Evolutionary conservation across 2,113 vertebrate species (phyloP).

Genomic region (Naja naja): DNA sequence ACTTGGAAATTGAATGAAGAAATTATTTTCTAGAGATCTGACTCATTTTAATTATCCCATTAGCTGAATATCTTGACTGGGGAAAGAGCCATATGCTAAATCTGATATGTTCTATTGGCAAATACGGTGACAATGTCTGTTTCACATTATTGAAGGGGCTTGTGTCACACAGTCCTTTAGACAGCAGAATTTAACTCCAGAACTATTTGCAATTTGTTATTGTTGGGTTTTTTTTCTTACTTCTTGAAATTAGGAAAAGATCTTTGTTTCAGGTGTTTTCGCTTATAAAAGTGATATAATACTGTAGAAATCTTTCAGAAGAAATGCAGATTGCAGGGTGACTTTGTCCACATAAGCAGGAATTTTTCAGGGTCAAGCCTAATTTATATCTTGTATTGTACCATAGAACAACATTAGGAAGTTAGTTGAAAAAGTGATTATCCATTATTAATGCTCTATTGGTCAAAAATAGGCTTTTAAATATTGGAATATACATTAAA

Average conservation of each 20-base stretch:
- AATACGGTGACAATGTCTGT: not conserved
- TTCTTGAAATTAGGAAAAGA: not conserved
- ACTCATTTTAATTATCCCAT: not conserved
- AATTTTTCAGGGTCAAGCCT: slow-evolving; percentile 4
- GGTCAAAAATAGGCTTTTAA: slow-evolving; percentile 15
- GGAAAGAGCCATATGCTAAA: not conserved
- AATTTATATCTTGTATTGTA: not conserved
- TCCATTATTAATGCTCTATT: slow-evolving; percentile 47
- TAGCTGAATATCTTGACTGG: not conserved
- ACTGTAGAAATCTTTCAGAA: slow-evolving; percentile 46
- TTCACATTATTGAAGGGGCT: not conserved
- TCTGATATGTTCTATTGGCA: not conserved
- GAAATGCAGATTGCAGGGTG: slow-evolving; percentile 26
- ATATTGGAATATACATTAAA: slow-evolving; percentile 49
- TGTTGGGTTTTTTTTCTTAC: not conserved
- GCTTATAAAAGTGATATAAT: slow-evolving; percentile 34
- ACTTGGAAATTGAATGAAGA: not conserved
- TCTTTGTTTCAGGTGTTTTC: not conserved
- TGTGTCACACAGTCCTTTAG: not conserved
- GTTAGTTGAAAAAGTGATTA: slow-evolving; percentile 37
- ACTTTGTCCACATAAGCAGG: not conserved
- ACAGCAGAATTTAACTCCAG: not conserved
- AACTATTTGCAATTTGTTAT: not conserved
- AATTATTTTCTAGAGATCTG: not conserved
- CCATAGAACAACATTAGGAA: slow-evolving; percentile 42